A percentile compares a stretch with the other conserved stretches of the same genome.
These are phyloP conservation scores for Calypte anna DNA, from an alignment of 2,113 vertebrate species.

Conservation along the genomic window DNA sequence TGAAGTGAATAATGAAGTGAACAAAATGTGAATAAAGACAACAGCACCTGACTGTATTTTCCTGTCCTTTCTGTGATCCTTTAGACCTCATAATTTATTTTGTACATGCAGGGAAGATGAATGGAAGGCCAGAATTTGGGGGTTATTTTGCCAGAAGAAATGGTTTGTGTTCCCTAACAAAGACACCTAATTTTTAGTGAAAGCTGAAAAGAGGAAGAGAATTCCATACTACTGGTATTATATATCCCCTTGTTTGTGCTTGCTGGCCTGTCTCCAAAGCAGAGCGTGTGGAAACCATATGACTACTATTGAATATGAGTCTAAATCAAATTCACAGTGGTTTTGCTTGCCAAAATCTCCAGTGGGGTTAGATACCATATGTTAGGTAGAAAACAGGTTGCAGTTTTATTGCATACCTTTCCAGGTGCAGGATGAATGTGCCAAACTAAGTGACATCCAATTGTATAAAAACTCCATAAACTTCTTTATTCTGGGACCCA, in stretches of 20 bases:
- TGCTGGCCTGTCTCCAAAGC: conserved; percentile 53
- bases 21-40: conserved; percentile 1
- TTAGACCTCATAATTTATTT: conserved; percentile 15
- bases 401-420: conserved; percentile 54
- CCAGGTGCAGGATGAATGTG: conserved; percentile 29
- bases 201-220: conserved; percentile 48
- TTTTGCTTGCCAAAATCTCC: conserved; percentile 55
- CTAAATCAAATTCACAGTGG: conserved; percentile 56
- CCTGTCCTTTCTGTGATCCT: neutral
- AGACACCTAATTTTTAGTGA: conserved; percentile 62
- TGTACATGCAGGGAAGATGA: conserved; percentile 2
- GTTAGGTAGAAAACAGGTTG: conserved; percentile 59
- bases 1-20: conserved; percentile 24
- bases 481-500: neutral
- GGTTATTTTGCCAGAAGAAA: conserved; percentile 31
- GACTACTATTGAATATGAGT: conserved; percentile 53
- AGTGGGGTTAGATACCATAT: conserved; percentile 56
- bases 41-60: neutral
- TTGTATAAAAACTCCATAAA: neutral
- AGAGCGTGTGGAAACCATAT: conserved; percentile 63
- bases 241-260: conserved; percentile 48
- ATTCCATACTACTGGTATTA: conserved; percentile 59
- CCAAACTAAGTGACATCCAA: conserved; percentile 5
- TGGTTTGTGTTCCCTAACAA: conserved; percentile 47
- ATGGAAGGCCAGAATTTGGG: neutral